phyloP scores from a whole-genome alignment of 2,888 invertebrate genomes.

The Diarsia mendica region DNA sequence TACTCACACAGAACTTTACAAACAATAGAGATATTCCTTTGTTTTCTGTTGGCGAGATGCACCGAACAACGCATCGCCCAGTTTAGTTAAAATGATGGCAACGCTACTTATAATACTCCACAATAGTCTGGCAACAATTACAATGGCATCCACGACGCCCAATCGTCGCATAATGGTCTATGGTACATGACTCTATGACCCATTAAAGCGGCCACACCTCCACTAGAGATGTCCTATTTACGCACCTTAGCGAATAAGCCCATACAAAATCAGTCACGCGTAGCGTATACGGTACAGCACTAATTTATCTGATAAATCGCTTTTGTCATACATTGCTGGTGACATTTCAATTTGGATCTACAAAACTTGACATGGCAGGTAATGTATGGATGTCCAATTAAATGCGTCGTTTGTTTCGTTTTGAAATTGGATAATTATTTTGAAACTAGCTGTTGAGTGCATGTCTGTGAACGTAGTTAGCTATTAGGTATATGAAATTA shows the following conservation, averaged over 20 bases:
- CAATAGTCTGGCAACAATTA: constrained; percentile 77
- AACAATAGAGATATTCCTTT: constrained; percentile 72
- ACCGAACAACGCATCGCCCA: constrained; percentile 29
- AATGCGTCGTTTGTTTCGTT: constrained; percentile 38
- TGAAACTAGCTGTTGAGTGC: constrained; percentile 38
- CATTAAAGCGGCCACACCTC: constrained; percentile 81
- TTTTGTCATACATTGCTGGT: constrained; percentile 37
- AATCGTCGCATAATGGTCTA: constrained; percentile 77
- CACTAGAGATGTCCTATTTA: constrained; percentile 80
- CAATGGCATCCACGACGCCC: constrained; percentile 80
- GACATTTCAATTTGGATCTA: constrained; percentile 39
- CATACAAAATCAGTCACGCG: constrained; percentile 75
- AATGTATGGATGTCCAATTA: constrained; percentile 44
- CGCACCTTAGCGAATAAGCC: constrained; percentile 68
- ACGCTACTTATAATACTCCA: constrained; percentile 67
- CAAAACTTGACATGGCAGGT: constrained; percentile 15
- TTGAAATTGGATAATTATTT: constrained; percentile 57
- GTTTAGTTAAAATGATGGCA: constrained; percentile 72
- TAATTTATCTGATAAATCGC: constrained; percentile 54
- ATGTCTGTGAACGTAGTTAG: constrained; percentile 31
- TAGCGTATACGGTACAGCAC: constrained; percentile 58
- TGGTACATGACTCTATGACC: constrained; percentile 75
- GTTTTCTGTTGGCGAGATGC: constrained; percentile 68
- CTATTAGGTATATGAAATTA: constrained; percentile 59
- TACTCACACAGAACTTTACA: constrained; percentile 64